A percentile compares a stretch with the other conserved stretches of the same genome.
These are phyloP conservation scores for Yasuhikotakia modesta DNA, from an alignment of 2,797 vertebrate genomes.

Conservation along the genomic window DNA sequence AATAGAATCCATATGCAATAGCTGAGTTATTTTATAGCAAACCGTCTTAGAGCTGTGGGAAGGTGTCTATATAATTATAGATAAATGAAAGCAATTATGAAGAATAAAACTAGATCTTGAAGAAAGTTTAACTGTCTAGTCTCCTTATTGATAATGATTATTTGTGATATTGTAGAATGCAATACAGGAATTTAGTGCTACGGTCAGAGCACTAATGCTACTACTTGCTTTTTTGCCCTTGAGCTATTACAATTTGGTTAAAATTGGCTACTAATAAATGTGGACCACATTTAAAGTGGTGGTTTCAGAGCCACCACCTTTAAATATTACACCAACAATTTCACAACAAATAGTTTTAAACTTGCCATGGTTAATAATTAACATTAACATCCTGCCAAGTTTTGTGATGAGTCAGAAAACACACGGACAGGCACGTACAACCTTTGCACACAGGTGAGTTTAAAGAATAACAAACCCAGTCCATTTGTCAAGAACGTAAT, in stretches of 20 bases:
- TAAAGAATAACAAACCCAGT: constrained; percentile 30
- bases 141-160: too few relatives aligned
- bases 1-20: not conserved
- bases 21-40: not conserved
- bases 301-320: not conserved
- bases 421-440: constrained; percentile 29
- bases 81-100: not conserved
- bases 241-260: not conserved
- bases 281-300: constrained; percentile 4
- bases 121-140: too few relatives aligned
- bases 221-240: too few relatives aligned
- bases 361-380: constrained; percentile 34
- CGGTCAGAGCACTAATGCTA: too few relatives aligned
- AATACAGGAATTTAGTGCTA: too few relatives aligned
- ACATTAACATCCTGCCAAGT: constrained; percentile 5
- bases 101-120: too few relatives aligned
- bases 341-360: constrained; percentile 5
- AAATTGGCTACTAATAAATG: not conserved
- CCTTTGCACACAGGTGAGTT: constrained; percentile 64
- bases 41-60: not conserved
- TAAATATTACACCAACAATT: not conserved
- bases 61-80: not conserved
- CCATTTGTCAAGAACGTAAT: constrained; percentile 68
- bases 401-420: constrained; percentile 35
- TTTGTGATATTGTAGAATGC: too few relatives aligned